Evolutionary conservation across 2,888 invertebrate genomes (phyloP).

Genomic region (Tipula helvola): DNA sequence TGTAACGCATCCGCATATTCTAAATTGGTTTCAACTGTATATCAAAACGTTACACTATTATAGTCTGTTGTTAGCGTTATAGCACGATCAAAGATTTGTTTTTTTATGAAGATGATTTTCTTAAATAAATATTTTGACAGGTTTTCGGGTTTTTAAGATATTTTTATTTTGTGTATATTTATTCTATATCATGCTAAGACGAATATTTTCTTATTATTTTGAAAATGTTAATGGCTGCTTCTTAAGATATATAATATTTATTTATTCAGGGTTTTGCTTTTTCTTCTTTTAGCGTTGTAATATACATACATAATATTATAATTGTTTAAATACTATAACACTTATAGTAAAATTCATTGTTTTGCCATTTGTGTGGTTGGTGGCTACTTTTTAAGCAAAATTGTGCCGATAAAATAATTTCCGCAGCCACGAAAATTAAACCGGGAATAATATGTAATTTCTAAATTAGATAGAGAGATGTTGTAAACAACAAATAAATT

Average conservation of each 20-base stretch:
- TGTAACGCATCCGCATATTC: background rate
- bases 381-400: background rate
- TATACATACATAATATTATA: background rate
- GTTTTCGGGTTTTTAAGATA: background rate
- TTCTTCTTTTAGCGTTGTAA: background rate
- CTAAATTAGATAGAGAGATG: background rate
- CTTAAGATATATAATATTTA: background rate
- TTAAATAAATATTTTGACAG: conserved; percentile 4
- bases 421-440: background rate
- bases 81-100: background rate
- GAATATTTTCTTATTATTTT: background rate
- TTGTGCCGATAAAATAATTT: background rate
- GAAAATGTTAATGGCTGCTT: background rate
- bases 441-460: background rate
- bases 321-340: background rate
- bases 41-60: background rate
- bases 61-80: background rate
- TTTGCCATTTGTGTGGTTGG: background rate
- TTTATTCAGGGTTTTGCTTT: background rate
- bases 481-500: background rate
- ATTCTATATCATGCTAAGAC: background rate
- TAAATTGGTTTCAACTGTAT: background rate
- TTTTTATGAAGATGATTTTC: background rate
- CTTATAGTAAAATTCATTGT: background rate
- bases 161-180: background rate